Evolutionary conservation across 2,797 vertebrate species (phyloP).

Genomic region (Manis crassicaudata): DNA sequence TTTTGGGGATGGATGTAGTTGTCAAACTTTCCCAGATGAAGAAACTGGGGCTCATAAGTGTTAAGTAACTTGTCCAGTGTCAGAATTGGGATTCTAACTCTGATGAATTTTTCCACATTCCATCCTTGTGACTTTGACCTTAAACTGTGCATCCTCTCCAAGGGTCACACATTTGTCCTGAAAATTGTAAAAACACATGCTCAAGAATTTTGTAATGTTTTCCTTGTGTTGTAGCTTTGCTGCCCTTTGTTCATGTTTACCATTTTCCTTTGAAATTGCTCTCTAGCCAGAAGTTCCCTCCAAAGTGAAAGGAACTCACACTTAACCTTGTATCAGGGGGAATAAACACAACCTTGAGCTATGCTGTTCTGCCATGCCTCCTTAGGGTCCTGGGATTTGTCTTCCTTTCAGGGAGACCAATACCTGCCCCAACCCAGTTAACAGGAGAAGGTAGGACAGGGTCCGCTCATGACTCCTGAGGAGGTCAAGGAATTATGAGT

Average conservation of each 20-base stretch:
- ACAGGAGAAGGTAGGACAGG: conserved; percentile 17
- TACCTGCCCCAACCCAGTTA: neutral
- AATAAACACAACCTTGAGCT: neutral
- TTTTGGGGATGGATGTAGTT: neutral
- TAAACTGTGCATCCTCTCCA: conserved; percentile 34
- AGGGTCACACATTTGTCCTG: conserved; percentile 53
- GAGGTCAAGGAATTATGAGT: neutral
- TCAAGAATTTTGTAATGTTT: conserved; percentile 53
- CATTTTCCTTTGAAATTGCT: conserved; percentile 37
- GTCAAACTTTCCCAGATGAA: neutral
- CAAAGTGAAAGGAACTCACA: neutral
- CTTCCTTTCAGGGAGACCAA: neutral
- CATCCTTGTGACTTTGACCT: conserved; percentile 47
- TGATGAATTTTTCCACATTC: conserved; percentile 27
- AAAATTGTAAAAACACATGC: conserved; percentile 55
- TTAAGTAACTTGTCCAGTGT: conserved; percentile 41
- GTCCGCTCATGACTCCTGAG: neutral
- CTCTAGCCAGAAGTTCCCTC: conserved; percentile 36
- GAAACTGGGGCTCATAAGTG: conserved; percentile 13
- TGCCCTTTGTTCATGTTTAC: conserved; percentile 43
- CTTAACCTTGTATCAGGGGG: neutral
- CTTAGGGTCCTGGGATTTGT: neutral
- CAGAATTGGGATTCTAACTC: conserved; percentile 47
- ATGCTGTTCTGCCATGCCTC: neutral
- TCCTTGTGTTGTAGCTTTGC: conserved; percentile 22